Percentiles rank a stretch among this genome's conserved stretches.
Evolutionary conservation across 1,140 invertebrate species (phyloP).

Genomic region (Hylaeus anthracinus): DNA sequence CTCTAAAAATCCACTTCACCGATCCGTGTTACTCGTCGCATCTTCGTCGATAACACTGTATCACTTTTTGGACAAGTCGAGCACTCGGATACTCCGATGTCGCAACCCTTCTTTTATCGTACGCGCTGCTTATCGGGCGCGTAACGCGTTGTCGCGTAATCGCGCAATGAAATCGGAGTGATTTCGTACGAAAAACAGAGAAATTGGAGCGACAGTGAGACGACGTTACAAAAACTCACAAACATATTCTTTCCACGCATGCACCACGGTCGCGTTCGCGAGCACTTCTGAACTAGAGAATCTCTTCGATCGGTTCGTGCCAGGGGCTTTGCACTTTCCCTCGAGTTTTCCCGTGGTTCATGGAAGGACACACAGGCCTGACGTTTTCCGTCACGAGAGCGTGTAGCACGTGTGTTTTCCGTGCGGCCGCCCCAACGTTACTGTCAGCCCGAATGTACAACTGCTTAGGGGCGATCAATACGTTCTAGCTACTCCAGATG

Average conservation of each 20-base stretch:
- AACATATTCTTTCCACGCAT: neutral
- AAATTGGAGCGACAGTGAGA: neutral
- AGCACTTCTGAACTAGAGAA: neutral
- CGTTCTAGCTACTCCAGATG: slow-evolving; percentile 75
- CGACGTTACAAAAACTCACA: no score
- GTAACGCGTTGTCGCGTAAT: neutral
- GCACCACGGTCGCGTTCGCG: neutral
- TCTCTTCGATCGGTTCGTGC: slow-evolving; percentile 9
- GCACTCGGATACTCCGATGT: neutral
- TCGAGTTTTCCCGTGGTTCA: slow-evolving; percentile 14
- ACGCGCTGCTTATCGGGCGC: neutral
- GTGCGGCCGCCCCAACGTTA: slow-evolving; percentile 73
- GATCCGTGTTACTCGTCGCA: neutral
- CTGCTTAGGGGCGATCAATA: slow-evolving; percentile 77
- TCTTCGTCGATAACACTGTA: neutral
- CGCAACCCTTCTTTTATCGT: neutral
- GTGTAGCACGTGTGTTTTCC: slow-evolving; percentile 72
- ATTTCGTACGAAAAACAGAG: neutral
- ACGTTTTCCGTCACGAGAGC: slow-evolving; percentile 44
- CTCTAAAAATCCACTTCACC: neutral
- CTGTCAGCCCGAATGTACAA: slow-evolving; percentile 70
- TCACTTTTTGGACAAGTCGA: no score
- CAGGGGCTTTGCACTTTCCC: slow-evolving; percentile 21
- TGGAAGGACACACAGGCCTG: slow-evolving; percentile 43
- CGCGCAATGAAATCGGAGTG: no score